phyloP scores from a whole-genome alignment of 2,888 invertebrate genomes.

The Matsumyia berberina region DNA sequence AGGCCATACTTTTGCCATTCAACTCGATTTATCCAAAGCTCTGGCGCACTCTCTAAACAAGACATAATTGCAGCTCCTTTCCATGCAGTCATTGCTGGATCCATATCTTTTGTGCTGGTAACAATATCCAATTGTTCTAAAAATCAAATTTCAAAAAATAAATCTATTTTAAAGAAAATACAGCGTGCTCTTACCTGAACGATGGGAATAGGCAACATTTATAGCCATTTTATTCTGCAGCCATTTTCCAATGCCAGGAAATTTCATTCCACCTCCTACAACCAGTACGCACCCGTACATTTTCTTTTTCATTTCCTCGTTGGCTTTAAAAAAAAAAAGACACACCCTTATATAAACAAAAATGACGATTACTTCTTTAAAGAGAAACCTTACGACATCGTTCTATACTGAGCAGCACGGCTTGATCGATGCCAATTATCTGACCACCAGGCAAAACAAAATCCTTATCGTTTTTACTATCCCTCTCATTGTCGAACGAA shows the following conservation, averaged over 20 bases:
- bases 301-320: constrained; percentile 95
- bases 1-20: constrained; percentile 96
- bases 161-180: neutral
- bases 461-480: constrained; percentile 86
- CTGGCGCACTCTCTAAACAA: constrained; percentile 95
- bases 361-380: constrained; percentile 20
- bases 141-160: constrained; percentile 45
- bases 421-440: constrained; percentile 94
- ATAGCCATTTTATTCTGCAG: constrained; percentile 93
- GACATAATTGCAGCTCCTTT: constrained; percentile 97
- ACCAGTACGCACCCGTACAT: constrained; percentile 97
- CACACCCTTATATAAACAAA: neutral
- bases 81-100: constrained; percentile 95
- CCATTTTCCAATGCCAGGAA: constrained; percentile 93
- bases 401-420: constrained; percentile 95
- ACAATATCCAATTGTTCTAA: constrained; percentile 94
- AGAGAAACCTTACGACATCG: constrained; percentile 88
- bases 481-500: constrained; percentile 85
- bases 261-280: constrained; percentile 96
- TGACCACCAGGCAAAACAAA: constrained; percentile 91
- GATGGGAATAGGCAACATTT: constrained; percentile 92
- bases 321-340: constrained; percentile 84
- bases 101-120: constrained; percentile 95
- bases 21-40: constrained; percentile 93
- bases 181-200: constrained; percentile 85